Evolutionary conservation across 2,888 invertebrate genomes (phyloP), one percentile per base, ranked within the genome.

Genomic region (Drosophila putrida): DNA sequence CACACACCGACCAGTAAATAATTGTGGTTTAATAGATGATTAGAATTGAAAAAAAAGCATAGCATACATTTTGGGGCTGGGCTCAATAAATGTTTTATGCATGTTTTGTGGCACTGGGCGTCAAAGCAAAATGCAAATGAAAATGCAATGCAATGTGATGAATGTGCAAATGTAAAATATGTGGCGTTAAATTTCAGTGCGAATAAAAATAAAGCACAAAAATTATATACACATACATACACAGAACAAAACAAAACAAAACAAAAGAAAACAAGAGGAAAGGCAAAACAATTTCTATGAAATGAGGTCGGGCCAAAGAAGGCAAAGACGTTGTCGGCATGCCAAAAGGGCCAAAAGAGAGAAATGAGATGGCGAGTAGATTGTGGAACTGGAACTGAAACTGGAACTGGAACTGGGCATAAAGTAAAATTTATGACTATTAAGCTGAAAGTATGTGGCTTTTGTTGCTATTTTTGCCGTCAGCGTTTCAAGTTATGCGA

Each of bases 361-460:
- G 11, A 4, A 31, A 9, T 33, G 15, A 46, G 38, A 13, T 13
- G 47, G 41, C 57, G 33, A 28, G 41, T 31, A 31, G 53, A 43
- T 54, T 54, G 36, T 35, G 20, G 25, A 49, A 54, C 11, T 25
- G 49, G 35, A 41, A 50, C 33, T 15, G 61, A 15, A 49, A 54
- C 8, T 20, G 49, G 27, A 41, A 50, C 33, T 15, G 62, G 53
- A 44, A 33, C 35, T 9, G n/a, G 51, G 55, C 50, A 66, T 44
- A 55, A 60, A 68, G 70, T 62, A 80, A 65, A 64, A 85, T 90
- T 85, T 90, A 85, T 85, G 85, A 83, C 85, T 90, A 80, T 80
- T 83, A 90, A 90, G 78, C 69, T 53, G 65, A 87, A 90, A 89
- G 88, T 83, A 87, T 90, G 89, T 77, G 88, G 88, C 79, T 84